Base-by-base conservation (phyloP, 1,140 invertebrate species). In the Saxidomus purpurata region DNA sequence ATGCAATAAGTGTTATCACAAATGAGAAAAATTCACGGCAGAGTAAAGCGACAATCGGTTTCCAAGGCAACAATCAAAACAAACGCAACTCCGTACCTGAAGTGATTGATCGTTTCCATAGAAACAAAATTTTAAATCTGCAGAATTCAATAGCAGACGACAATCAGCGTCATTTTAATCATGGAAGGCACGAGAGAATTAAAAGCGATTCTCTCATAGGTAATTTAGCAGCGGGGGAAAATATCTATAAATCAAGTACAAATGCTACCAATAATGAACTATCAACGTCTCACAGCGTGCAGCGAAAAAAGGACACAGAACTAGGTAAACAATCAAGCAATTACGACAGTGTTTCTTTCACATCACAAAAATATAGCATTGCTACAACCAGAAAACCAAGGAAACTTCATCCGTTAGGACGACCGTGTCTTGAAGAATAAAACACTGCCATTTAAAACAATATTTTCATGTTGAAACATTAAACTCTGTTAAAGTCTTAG, bases 41-140 rank as follows among this genome's bases (percentile, higher is more conserved):
- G 63, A 84, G 9, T 36, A 43, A 84, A 52, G 19, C 28, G 11
- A 9, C 19, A 49, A 71, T 67, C 63, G 47, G 82, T 84, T 49
- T 25, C 82, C 67, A 49, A 47, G 63, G 63, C 61, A 84, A 84
- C 63, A 52, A 34, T 69, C 82, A 69, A 84, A 84, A 84, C 47
- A 69, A 84, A 84, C 63, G 28, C 40, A 31, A 67, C 40, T 67
- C 38, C 22, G 38, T 22, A 49, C 59, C 82, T 47, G 82, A 84
- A 84, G 43, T 31, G 55, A 71, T 36, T 84, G 82, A 84, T 69
- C 82, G 82, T 84, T 67, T 22, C 82, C 82, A 84, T 71, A 67
- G 82, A 34, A 84, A 84, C 82, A 38, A 34, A 84, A 13, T 31
- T 49, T 67, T n/a, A 71, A 71, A 63, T 34, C 43, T 69, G 63